phyloP scores from a whole-genome alignment of 2,797 vertebrate genomes.

The Rallus crepitans region DNA sequence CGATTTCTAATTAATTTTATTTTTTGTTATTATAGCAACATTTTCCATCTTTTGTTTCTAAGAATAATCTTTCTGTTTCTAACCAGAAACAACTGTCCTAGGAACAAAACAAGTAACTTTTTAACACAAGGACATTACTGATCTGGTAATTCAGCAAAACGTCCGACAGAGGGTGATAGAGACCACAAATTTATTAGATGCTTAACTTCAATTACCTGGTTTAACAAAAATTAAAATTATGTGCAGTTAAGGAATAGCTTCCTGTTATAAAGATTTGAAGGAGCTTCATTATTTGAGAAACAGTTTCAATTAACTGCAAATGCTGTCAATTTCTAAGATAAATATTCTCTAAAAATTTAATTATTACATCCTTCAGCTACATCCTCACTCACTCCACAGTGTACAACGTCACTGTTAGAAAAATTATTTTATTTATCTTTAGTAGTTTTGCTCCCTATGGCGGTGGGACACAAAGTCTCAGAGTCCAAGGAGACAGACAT shows the following conservation, averaged over 20 bases:
- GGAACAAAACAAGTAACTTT: neutral
- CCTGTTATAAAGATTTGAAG: neutral
- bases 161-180: constrained; percentile 64
- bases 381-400: neutral
- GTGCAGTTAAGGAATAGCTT: neutral
- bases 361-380: neutral
- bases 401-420: neutral
- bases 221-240: neutral
- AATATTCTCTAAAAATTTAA: neutral
- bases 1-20: neutral
- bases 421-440: neutral
- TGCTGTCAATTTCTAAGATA: neutral
- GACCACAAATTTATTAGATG: neutral
- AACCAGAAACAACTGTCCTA: neutral
- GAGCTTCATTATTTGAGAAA: neutral
- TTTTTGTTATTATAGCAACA: neutral
- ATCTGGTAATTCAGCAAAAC: neutral
- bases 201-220: neutral
- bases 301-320: neutral
- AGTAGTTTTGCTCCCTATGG: neutral
- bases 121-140: neutral
- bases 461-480: neutral
- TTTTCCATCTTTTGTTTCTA: neutral
- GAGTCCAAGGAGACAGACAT: neutral
- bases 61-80: neutral